Evolutionary conservation across 2,888 invertebrate genomes (phyloP).

Genomic region (Teleiodes luculella): DNA sequence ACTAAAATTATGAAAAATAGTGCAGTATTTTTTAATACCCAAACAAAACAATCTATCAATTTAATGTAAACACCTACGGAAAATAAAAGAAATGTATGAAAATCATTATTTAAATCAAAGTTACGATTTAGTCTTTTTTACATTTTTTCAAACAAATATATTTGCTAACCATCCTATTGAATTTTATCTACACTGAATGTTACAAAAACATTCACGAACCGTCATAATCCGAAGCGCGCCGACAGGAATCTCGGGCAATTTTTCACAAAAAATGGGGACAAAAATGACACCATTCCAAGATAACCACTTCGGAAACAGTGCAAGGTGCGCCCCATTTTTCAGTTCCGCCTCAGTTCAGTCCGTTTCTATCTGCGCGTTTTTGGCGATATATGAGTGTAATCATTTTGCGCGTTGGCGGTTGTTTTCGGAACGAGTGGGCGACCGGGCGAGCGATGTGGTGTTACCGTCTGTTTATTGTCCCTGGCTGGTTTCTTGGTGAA

Average conservation of each 20-base stretch:
- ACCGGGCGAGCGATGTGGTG: conserved; percentile 38
- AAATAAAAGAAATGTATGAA: no score
- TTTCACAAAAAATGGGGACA: conserved; percentile 32
- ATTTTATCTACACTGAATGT: neutral
- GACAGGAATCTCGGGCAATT: conserved; percentile 22
- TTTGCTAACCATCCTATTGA: neutral
- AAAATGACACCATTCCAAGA: conserved; percentile 42
- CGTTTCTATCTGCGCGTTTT: conserved; percentile 45
- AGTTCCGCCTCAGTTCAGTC: conserved; percentile 51
- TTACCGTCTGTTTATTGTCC: conserved; percentile 18
- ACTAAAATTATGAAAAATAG: no score
- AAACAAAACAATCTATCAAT: no score
- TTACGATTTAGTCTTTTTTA: no score
- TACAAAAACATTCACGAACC: neutral
- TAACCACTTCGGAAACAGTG: conserved; percentile 47
- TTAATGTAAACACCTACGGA: no score
- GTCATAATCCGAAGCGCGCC: neutral
- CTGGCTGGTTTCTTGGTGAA: neutral
- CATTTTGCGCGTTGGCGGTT: conserved; percentile 45
- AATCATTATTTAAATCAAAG: no score
- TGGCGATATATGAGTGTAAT: conserved; percentile 48
- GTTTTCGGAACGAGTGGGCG: conserved; percentile 34
- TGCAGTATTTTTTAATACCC: no score
- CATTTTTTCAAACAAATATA: no score
- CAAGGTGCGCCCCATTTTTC: conserved; percentile 66